Evolutionary conservation across 2,797 vertebrate genomes (phyloP).

Genomic region (Falco novaeseelandiae): DNA sequence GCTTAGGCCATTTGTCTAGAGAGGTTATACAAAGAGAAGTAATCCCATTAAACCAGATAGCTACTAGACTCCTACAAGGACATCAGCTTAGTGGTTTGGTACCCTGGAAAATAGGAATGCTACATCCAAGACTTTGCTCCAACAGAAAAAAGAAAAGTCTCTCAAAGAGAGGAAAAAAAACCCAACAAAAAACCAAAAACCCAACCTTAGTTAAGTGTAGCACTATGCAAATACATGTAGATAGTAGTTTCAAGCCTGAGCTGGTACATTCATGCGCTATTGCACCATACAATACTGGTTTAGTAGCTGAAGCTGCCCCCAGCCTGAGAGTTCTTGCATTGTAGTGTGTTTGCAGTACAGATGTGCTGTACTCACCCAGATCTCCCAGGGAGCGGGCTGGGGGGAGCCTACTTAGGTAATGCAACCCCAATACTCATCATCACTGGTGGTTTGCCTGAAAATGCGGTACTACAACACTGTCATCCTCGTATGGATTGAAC

Average conservation of each 20-base stretch:
- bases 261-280: background rate
- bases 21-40: background rate
- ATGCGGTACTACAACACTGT: background rate
- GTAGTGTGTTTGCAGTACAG: fast-evolving
- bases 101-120: background rate
- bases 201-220: background rate
- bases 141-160: background rate
- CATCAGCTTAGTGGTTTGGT: background rate
- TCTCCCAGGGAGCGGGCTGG: fast-evolving
- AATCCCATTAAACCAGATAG: background rate
- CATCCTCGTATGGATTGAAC: fast-evolving
- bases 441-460: background rate
- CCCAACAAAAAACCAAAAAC: background rate
- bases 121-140: background rate
- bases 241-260: background rate
- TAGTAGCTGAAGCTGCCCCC: background rate
- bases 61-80: background rate
- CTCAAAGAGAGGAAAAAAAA: background rate
- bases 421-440: background rate
- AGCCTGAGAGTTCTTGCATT: background rate
- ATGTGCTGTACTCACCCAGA: background rate
- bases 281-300: background rate
- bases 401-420: background rate
- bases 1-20: background rate
- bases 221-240: background rate